A percentile compares a stretch with the other conserved stretches of the same genome.
phyloP scores from a whole-genome alignment of 1,140 invertebrate genomes.

The Cyrtorhinus lividipennis region DNA sequence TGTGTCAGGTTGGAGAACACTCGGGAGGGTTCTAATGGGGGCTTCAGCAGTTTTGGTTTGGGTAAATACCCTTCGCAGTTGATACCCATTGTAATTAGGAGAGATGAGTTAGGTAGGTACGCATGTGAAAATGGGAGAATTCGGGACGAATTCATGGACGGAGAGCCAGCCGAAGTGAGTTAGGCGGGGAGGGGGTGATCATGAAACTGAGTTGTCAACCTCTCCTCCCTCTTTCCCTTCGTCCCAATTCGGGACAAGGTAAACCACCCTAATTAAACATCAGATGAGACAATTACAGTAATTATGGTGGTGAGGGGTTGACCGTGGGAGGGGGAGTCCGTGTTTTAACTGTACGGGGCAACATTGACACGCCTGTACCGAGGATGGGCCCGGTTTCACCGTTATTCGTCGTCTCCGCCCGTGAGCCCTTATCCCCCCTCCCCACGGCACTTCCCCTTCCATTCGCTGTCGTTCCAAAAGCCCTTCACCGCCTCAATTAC shows the following conservation, averaged over 20 bases:
- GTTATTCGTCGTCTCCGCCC: not conserved
- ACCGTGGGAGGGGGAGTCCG: too few species aligned
- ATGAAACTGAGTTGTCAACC: too few species aligned
- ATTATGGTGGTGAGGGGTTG: constrained; percentile 1
- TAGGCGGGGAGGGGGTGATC: too few species aligned
- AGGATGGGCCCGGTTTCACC: not conserved
- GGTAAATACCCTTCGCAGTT: too few species aligned
- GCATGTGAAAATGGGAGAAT: too few species aligned
- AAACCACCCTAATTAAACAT: constrained; percentile 8
- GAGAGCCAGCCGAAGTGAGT: too few species aligned
- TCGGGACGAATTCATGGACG: too few species aligned
- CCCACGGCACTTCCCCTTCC: not conserved
- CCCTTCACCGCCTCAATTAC: not conserved
- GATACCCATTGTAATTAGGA: too few species aligned
- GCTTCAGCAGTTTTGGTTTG: too few species aligned
- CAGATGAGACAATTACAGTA: constrained; percentile 9
- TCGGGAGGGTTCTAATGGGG: too few species aligned
- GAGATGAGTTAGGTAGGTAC: too few species aligned
- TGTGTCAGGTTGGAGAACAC: too few species aligned
- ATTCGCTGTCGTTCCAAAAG: not conserved
- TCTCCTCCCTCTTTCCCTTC: not conserved
- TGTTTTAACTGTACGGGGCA: not conserved
- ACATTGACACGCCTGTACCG: not conserved
- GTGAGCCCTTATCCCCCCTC: not conserved
- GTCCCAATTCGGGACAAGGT: not conserved